A percentile compares a stretch with the other conserved stretches of the same genome.
These are phyloP conservation scores for Microctonus hyperodae DNA, from an alignment of 2,888 invertebrate genomes.

Conservation along the genomic window DNA sequence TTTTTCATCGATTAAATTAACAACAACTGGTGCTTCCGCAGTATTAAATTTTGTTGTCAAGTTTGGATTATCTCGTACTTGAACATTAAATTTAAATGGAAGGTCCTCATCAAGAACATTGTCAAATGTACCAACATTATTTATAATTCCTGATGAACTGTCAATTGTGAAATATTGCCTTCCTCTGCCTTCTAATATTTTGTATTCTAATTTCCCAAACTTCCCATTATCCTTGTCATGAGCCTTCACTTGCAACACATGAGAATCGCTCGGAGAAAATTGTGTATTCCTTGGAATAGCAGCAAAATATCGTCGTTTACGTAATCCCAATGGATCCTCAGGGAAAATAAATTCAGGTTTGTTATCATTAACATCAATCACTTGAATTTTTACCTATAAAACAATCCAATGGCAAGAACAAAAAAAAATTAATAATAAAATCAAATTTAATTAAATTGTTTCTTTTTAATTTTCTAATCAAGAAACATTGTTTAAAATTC, in stretches of 20 bases:
- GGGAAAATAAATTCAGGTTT: slow-evolving; percentile 82
- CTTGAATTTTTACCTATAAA: slow-evolving; percentile 75
- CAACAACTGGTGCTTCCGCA: slow-evolving; percentile 72
- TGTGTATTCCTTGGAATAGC: slow-evolving; percentile 78
- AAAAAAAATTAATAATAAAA: no score
- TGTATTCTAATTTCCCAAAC: slow-evolving; percentile 81
- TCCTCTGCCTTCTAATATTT: slow-evolving; percentile 65
- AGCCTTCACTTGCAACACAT: slow-evolving; percentile 77
- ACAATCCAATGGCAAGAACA: background rate
- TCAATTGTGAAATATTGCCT: slow-evolving; percentile 78
- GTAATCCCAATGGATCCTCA: slow-evolving; percentile 65
- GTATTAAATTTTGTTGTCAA: slow-evolving; percentile 70
- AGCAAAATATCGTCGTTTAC: slow-evolving; percentile 79
- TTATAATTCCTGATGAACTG: slow-evolving; percentile 76
- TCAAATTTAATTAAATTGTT: no score
- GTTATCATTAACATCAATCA: slow-evolving; percentile 91
- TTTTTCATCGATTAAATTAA: slow-evolving; percentile 80
- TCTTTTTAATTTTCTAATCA: no score
- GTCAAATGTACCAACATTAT: slow-evolving; percentile 77
- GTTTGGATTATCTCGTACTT: slow-evolving; percentile 75
- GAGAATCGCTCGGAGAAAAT: slow-evolving; percentile 74
- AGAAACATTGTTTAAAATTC: no score
- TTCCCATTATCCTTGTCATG: slow-evolving; percentile 86
- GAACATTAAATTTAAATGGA: slow-evolving; percentile 73
- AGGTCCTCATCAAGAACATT: slow-evolving; percentile 69